These are phyloP conservation scores for Hermatobates lingyangjiaoensis DNA, from an alignment of 1,140 invertebrate genomes.

Conservation along the genomic window DNA sequence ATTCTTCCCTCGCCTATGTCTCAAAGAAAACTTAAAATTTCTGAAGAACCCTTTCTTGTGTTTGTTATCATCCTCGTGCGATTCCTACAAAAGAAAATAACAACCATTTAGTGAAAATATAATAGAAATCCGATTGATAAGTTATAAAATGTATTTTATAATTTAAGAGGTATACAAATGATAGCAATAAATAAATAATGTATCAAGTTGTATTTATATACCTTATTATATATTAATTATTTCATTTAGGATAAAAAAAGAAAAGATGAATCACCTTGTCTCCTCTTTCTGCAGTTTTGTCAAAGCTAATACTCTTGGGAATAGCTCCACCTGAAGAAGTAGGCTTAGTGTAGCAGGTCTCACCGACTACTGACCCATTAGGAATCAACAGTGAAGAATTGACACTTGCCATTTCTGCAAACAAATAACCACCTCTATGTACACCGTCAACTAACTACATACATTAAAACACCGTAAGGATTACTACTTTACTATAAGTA, in stretches of 20 bases:
- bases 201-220: no score
- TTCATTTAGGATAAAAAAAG: no score
- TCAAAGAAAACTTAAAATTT: conserved; percentile 45
- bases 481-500: no score
- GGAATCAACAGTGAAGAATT: conserved; percentile 12
- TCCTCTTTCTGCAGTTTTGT: conserved; percentile 68
- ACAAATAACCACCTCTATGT: not conserved
- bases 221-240: no score
- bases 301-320: conserved; percentile 80
- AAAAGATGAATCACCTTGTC: conserved; percentile 31
- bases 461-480: no score
- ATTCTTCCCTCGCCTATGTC: conserved; percentile 36
- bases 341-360: conserved; percentile 14
- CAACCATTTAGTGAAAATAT: not conserved
- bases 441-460: no score
- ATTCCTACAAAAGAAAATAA: conserved; percentile 10
- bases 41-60: conserved; percentile 43
- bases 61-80: conserved; percentile 35
- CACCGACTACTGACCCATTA: conserved; percentile 19
- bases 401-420: not conserved
- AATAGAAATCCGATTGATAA: no score
- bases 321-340: conserved; percentile 55
- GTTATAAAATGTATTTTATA: not conserved
- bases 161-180: not conserved
- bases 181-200: not conserved